Percentiles rank a stretch among this genome's conserved stretches.
phyloP scores from a whole-genome alignment of 2,888 invertebrate genomes.

The Thera obeliscata region DNA sequence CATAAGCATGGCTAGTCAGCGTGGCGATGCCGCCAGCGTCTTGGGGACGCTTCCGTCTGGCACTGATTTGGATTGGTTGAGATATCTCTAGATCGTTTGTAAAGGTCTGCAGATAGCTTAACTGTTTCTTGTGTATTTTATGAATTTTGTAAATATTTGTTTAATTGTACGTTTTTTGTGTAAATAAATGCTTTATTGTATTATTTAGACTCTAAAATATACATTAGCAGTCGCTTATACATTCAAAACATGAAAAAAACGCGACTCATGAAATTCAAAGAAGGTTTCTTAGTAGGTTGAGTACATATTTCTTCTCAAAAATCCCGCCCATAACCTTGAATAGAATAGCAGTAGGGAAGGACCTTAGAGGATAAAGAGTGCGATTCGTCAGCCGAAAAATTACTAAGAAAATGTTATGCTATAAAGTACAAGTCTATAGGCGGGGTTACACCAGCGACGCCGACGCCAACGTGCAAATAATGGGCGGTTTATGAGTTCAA shows the following conservation, averaged over 20 bases:
- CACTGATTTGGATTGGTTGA: too few species aligned
- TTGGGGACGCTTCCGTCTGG: too few species aligned
- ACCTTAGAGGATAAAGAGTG: slow-evolving; percentile 32
- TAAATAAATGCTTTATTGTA: too few species aligned
- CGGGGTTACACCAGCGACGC: slow-evolving; percentile 5
- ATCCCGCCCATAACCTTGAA: slow-evolving; percentile 38
- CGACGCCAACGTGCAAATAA: slow-evolving; percentile 5
- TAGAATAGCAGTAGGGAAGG: slow-evolving; percentile 34
- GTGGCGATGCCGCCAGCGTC: too few species aligned
- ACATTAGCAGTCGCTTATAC: not conserved
- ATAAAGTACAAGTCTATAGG: slow-evolving; percentile 47
- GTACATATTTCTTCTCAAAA: slow-evolving; percentile 32
- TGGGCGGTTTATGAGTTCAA: not conserved
- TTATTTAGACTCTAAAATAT: too few species aligned
- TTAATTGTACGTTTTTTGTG: too few species aligned
- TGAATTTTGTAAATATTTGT: too few species aligned
- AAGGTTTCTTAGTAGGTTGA: not conserved
- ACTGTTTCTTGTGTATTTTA: too few species aligned
- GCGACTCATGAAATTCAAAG: not conserved
- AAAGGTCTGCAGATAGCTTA: too few species aligned
- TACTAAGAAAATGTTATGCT: slow-evolving; percentile 45
- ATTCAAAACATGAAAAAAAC: not conserved
- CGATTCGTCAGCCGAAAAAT: slow-evolving; percentile 56
- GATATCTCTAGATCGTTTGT: too few species aligned
- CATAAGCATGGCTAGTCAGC: too few species aligned